These are phyloP conservation scores for Sinhomidia bicolor DNA, from an alignment of 2,888 invertebrate genomes.

Conservation along the genomic window DNA sequence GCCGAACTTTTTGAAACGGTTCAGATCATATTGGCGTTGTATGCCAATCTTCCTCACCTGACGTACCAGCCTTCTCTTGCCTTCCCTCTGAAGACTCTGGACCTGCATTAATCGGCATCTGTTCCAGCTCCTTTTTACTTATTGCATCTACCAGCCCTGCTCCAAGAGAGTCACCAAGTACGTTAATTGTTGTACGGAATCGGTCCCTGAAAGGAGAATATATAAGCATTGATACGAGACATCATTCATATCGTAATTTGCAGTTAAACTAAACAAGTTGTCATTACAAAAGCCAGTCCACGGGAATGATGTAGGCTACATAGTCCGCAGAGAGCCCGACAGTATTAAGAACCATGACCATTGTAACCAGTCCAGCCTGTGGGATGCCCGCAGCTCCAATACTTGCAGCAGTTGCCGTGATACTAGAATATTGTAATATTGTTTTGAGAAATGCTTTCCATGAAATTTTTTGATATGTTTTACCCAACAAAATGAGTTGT, in stretches of 20 bases:
- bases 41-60: slow-evolving; percentile 79
- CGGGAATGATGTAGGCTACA: slow-evolving; percentile 94
- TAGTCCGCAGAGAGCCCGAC: slow-evolving; percentile 95
- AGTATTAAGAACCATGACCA: slow-evolving; percentile 97
- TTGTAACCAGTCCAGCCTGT: slow-evolving; percentile 96
- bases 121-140: slow-evolving; percentile 88
- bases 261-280: slow-evolving; percentile 78
- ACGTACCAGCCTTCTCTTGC: slow-evolving; percentile 75
- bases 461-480: no score
- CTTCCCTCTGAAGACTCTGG: slow-evolving; percentile 32
- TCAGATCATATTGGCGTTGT: slow-evolving; percentile 79
- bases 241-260: neutral
- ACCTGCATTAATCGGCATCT: slow-evolving; percentile 80
- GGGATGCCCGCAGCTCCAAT: slow-evolving; percentile 99
- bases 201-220: slow-evolving; percentile 76
- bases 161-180: slow-evolving; percentile 96
- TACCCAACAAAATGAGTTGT: no score
- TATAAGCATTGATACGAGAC: neutral
- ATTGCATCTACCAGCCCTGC: slow-evolving; percentile 94
- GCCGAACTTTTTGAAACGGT: neutral
- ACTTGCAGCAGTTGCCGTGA: slow-evolving; percentile 97
- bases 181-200: slow-evolving; percentile 87
- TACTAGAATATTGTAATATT: slow-evolving; percentile 83
- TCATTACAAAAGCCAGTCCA: slow-evolving; percentile 96
- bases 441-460: neutral